Conservation (phyloP, 2,888 invertebrate genomes). For the Brenthis ino region DNA sequence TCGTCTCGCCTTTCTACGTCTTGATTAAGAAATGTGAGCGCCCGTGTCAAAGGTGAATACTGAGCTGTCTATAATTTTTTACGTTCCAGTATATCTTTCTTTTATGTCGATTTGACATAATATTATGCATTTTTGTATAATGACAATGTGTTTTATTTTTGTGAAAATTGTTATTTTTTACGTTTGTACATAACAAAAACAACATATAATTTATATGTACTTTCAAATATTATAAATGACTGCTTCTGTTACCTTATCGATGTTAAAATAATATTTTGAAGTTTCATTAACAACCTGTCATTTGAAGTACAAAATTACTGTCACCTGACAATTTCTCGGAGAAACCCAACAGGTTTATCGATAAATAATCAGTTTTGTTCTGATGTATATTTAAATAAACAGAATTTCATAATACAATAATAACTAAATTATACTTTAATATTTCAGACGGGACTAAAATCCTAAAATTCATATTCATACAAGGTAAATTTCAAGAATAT, state of each 20-base stretch:
- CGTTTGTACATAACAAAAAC: too few relatives aligned
- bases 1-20: conserved; percentile 39
- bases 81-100: conserved; percentile 4
- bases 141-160: neutral
- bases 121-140: neutral
- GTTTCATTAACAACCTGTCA: conserved; percentile 14
- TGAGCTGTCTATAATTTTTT: conserved; percentile 29
- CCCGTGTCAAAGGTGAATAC: conserved; percentile 36
- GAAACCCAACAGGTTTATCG: conserved; percentile 11
- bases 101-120: neutral
- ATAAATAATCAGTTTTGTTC: conserved; percentile 1
- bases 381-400: neutral
- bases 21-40: conserved; percentile 42
- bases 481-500: neutral
- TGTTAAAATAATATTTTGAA: too few relatives aligned
- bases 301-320: conserved; percentile 18
- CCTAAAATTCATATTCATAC: neutral
- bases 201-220: too few relatives aligned
- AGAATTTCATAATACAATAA: neutral
- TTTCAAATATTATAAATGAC: too few relatives aligned
- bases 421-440: too few relatives aligned
- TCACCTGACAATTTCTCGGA: conserved; percentile 22
- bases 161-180: too few relatives aligned
- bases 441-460: neutral
- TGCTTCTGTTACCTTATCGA: too few relatives aligned